A percentile compares a stretch with the other conserved stretches of the same genome.
Evolutionary conservation across 2,113 vertebrate species (phyloP).

Genomic region (Bos indicus): DNA sequence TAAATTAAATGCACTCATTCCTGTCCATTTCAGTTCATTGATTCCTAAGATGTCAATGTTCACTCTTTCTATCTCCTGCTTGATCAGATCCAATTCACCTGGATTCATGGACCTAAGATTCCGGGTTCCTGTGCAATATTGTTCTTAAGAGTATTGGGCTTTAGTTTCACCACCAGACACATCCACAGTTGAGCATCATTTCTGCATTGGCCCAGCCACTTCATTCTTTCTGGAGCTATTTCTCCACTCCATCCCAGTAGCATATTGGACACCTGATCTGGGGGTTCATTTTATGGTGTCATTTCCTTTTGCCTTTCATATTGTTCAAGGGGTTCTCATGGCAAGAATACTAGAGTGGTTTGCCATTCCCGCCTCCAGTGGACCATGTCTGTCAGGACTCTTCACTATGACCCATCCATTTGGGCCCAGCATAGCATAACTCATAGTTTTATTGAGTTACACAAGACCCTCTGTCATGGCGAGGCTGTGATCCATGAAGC

Average conservation of each 20-base stretch:
- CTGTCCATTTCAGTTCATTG: not conserved
- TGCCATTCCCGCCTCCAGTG: not conserved
- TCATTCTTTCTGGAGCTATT: not conserved
- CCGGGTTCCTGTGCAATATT: not conserved
- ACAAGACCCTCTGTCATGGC: not conserved
- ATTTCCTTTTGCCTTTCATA: not conserved
- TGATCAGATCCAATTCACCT: not conserved
- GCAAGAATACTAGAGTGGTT: not conserved
- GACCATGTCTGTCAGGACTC: not conserved
- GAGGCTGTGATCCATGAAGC: not conserved
- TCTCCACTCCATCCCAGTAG: not conserved
- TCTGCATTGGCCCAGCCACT: not conserved
- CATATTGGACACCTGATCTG: not conserved
- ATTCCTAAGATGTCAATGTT: not conserved
- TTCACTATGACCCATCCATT: not conserved
- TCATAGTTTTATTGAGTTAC: not conserved
- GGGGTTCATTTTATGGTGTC: not conserved
- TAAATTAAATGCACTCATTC: not conserved
- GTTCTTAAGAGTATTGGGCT: not conserved
- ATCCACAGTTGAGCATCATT: not conserved
- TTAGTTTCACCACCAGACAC: not conserved
- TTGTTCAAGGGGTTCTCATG: not conserved
- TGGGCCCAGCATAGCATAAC: not conserved
- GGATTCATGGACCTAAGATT: not conserved
- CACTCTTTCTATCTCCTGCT: not conserved